Evolutionary conservation across 2,797 vertebrate genomes (phyloP).

Genomic region (Eospalax fontanierii): DNA sequence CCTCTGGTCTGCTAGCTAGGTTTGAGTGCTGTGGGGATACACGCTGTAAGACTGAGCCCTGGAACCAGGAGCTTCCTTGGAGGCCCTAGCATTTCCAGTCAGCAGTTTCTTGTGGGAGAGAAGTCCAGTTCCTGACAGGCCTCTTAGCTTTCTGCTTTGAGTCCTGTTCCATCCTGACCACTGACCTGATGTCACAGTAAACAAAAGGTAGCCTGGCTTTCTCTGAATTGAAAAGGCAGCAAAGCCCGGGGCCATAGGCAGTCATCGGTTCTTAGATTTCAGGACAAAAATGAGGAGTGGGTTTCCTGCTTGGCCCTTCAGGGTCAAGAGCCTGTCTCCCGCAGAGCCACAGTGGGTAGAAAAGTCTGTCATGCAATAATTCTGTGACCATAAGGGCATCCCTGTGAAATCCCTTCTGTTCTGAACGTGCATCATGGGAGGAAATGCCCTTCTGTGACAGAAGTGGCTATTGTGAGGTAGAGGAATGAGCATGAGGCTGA

Average conservation of each 20-base stretch:
- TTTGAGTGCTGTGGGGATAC: background rate
- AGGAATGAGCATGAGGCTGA: background rate
- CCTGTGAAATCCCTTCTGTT: background rate
- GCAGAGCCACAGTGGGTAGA: background rate
- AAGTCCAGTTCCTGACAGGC: background rate
- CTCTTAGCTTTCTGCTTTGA: background rate
- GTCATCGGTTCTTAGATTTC: background rate
- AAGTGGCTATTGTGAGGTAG: slow-evolving; percentile 2
- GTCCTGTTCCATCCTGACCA: background rate
- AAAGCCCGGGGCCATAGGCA: background rate
- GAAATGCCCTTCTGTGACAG: background rate
- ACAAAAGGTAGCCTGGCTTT: background rate
- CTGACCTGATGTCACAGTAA: background rate
- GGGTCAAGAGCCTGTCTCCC: background rate
- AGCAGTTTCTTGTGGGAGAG: background rate
- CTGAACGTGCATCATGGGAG: background rate
- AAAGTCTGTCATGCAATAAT: background rate
- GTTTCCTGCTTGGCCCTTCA: too few species aligned
- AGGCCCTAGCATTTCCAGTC: background rate
- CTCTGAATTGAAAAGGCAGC: background rate
- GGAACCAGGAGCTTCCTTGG: background rate
- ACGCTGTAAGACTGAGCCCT: background rate
- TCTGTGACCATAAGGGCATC: background rate
- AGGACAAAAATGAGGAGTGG: background rate
- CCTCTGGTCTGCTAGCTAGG: background rate